Evolutionary conservation across 2,113 vertebrate genomes (phyloP).

Genomic region (Thomomys bottae): DNA sequence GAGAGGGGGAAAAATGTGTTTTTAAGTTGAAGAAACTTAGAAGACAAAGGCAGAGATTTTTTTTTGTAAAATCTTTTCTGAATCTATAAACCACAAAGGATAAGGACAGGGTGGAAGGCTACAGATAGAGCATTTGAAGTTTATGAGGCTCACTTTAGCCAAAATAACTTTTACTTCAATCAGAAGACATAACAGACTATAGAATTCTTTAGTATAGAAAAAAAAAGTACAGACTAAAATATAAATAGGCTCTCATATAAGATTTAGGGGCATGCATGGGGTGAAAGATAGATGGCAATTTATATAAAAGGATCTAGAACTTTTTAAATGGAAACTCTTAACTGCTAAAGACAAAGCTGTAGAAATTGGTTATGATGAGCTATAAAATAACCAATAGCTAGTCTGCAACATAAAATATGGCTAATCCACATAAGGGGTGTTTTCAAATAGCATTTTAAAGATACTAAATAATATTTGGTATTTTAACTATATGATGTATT

Average conservation of each 20-base stretch:
- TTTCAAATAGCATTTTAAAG: constrained; percentile 50
- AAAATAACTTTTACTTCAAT: constrained; percentile 44
- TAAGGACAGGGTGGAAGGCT: constrained; percentile 3
- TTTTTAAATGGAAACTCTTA: constrained; percentile 56
- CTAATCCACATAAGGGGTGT: background rate
- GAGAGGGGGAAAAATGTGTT: background rate
- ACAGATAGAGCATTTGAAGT: constrained; percentile 27
- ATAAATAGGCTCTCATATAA: constrained; percentile 62
- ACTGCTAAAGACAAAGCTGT: constrained; percentile 36
- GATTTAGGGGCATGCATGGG: constrained; percentile 30
- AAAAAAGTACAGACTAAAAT: constrained; percentile 46
- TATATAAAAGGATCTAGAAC: constrained; percentile 39
- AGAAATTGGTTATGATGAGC: constrained; percentile 23
- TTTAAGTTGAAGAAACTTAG: background rate
- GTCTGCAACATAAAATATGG: constrained; percentile 47
- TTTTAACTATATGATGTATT: constrained; percentile 34
- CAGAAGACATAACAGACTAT: constrained; percentile 16
- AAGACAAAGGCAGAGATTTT: constrained; percentile 13
- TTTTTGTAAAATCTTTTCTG: background rate
- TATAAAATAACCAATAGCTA: constrained; percentile 28
- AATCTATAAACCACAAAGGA: background rate
- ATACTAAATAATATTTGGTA: constrained; percentile 39
- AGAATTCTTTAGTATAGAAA: constrained; percentile 36
- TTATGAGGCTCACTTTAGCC: background rate
- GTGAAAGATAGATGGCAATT: constrained; percentile 51